Evolutionary conservation across 2,113 vertebrate species (phyloP).

Genomic region (Macrotis lagotis): DNA sequence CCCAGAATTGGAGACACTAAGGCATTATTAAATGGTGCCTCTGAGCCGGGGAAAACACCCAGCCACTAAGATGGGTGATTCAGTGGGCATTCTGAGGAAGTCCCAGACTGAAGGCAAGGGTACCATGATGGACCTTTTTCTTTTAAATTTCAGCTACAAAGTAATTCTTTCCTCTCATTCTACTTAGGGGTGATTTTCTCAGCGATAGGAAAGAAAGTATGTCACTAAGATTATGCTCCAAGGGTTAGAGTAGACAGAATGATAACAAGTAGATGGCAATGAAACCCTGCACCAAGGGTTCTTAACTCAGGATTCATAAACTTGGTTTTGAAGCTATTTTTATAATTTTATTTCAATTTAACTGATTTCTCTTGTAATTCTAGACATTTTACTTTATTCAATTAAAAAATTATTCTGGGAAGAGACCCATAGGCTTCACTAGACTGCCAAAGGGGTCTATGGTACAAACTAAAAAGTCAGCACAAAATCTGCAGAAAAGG

Average conservation of each 20-base stretch:
- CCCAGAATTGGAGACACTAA: conserved; percentile 44
- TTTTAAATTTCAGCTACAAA: background rate
- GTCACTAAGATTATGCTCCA: background rate
- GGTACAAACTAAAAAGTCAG: background rate
- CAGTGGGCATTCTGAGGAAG: background rate
- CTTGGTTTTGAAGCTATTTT: background rate
- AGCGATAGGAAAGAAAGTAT: background rate
- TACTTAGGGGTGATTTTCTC: background rate
- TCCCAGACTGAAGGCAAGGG: background rate
- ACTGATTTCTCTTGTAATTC: background rate
- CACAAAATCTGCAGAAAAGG: background rate
- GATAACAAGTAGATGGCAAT: background rate
- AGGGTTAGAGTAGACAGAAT: background rate
- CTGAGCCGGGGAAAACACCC: background rate
- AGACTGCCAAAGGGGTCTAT: background rate
- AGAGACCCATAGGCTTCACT: background rate
- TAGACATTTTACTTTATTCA: background rate
- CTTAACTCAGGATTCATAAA: background rate
- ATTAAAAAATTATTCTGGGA: background rate
- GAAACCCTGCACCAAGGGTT: background rate
- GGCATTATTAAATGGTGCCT: conserved; percentile 44
- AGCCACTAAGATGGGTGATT: background rate
- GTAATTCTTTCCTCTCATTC: background rate
- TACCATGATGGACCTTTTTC: background rate
- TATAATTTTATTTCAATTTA: background rate